Evolutionary conservation across 1,140 invertebrate species (phyloP).

Genomic region (Hyles euphorbiae): DNA sequence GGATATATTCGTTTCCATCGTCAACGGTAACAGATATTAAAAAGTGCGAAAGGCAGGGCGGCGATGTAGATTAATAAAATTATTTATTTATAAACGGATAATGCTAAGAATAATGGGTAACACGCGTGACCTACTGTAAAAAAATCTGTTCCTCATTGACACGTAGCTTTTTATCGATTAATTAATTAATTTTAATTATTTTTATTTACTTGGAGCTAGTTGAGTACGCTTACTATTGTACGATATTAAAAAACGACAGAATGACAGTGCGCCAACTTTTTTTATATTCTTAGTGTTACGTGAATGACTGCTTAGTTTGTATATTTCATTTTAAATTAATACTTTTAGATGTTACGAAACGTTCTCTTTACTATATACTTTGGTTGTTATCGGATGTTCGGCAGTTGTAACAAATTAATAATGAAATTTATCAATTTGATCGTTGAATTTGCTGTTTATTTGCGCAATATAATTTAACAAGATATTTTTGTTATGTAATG

Average conservation of each 20-base stretch:
- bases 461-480: too few species aligned
- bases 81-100: conserved; percentile 37
- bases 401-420: background rate
- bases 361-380: conserved; percentile 6
- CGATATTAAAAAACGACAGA: conserved; percentile 45
- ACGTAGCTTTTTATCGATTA: conserved; percentile 36
- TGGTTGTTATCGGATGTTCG: conserved; percentile 5
- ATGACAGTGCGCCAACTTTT: conserved; percentile 37
- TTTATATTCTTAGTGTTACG: conserved; percentile 56
- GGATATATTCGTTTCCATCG: too few species aligned
- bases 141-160: conserved; percentile 53
- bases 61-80: conserved; percentile 29
- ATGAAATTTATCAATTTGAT: conserved; percentile 1
- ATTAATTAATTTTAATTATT: conserved; percentile 35
- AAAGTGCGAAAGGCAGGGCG: conserved; percentile 21
- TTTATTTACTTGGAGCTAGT: conserved; percentile 51
- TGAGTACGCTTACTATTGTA: conserved; percentile 70
- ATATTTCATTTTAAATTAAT: conserved; percentile 28
- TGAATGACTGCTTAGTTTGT: conserved; percentile 73
- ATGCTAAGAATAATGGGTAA: conserved; percentile 26
- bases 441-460: conserved; percentile 1
- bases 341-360: too few species aligned
- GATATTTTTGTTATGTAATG: too few species aligned
- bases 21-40: background rate
- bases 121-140: conserved; percentile 39